These are phyloP conservation scores for Ammodytes dubius DNA, from an alignment of 2,113 vertebrate species.

Conservation along the genomic window DNA sequence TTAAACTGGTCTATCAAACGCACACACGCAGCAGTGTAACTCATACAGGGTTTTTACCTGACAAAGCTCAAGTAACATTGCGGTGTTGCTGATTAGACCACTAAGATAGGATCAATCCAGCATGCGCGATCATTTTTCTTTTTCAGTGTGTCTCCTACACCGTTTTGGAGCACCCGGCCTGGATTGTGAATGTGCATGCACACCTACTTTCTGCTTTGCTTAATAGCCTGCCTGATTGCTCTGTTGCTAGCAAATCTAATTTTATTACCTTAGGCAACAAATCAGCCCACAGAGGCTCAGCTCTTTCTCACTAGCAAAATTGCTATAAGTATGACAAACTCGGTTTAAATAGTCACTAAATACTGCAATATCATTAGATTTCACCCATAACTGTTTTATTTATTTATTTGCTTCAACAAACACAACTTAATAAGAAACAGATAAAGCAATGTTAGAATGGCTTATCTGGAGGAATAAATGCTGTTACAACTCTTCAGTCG, in stretches of 20 bases:
- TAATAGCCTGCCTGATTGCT: slow-evolving; percentile 73
- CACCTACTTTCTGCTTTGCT: slow-evolving; percentile 67
- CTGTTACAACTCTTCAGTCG: slow-evolving; percentile 53
- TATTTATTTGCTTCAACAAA: slow-evolving; percentile 48
- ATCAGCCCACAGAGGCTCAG: slow-evolving; percentile 63
- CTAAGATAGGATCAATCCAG: slow-evolving; percentile 49
- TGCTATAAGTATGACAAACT: slow-evolving; percentile 65
- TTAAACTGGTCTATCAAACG: slow-evolving; percentile 16
- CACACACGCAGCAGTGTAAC: slow-evolving; percentile 20
- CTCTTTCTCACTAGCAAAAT: slow-evolving; percentile 58
- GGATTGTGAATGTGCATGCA: slow-evolving; percentile 55
- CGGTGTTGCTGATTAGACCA: slow-evolving; percentile 48
- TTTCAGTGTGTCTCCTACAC: slow-evolving; percentile 31
- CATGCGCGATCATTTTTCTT: slow-evolving; percentile 50
- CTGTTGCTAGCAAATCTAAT: slow-evolving; percentile 72
- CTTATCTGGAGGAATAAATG: slow-evolving; percentile 59
- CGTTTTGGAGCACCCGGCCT: slow-evolving; percentile 30
- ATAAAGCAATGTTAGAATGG: slow-evolving; percentile 51
- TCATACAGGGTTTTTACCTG: slow-evolving; percentile 15
- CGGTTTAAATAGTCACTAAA: slow-evolving; percentile 59
- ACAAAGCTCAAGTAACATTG: slow-evolving; percentile 33
- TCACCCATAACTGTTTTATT: slow-evolving; percentile 31
- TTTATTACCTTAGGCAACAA: slow-evolving; percentile 72
- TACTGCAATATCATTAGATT: slow-evolving; percentile 54
- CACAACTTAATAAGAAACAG: slow-evolving; percentile 57